These are phyloP conservation scores for Drosophila lutescens DNA, from an alignment of 2,888 invertebrate genomes.

Conservation along the genomic window DNA sequence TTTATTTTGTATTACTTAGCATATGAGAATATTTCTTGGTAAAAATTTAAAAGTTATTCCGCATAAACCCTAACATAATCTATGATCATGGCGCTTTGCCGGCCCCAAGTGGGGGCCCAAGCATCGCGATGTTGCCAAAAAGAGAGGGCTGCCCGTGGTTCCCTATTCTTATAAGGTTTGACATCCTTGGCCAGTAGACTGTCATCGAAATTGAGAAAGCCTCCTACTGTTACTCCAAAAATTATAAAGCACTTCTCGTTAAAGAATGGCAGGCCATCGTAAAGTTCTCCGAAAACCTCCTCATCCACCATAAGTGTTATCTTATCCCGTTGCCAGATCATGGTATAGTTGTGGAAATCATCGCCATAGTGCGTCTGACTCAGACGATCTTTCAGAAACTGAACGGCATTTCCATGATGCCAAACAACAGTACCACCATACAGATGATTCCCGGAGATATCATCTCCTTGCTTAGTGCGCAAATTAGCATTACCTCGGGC, in stretches of 20 bases:
- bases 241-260: slow-evolving; percentile 89
- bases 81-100: slow-evolving; percentile 79
- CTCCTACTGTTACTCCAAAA: slow-evolving; percentile 92
- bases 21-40: background rate
- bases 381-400: slow-evolving; percentile 65
- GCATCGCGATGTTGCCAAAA: slow-evolving; percentile 88
- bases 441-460: slow-evolving; percentile 77
- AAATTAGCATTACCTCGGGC: slow-evolving; percentile 87
- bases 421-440: slow-evolving; percentile 80
- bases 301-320: slow-evolving; percentile 85
- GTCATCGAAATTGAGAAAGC: slow-evolving; percentile 89
- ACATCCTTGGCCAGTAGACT: slow-evolving; percentile 43
- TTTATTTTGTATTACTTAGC: too few relatives aligned
- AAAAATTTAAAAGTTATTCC: background rate
- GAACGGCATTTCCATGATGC: slow-evolving; percentile 79
- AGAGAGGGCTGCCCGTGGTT: slow-evolving; percentile 87
- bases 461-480: slow-evolving; percentile 55
- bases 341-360: slow-evolving; percentile 88
- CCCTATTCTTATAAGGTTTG: slow-evolving; percentile 91
- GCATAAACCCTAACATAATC: slow-evolving; percentile 83
- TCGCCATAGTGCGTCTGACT: slow-evolving; percentile 85
- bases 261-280: slow-evolving; percentile 71
- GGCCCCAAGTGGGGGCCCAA: slow-evolving; percentile 90
- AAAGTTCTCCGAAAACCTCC: slow-evolving; percentile 85
- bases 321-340: slow-evolving; percentile 87